Base-by-base conservation (phyloP, 2,888 invertebrate species). In the Mycogona germanica region DNA sequence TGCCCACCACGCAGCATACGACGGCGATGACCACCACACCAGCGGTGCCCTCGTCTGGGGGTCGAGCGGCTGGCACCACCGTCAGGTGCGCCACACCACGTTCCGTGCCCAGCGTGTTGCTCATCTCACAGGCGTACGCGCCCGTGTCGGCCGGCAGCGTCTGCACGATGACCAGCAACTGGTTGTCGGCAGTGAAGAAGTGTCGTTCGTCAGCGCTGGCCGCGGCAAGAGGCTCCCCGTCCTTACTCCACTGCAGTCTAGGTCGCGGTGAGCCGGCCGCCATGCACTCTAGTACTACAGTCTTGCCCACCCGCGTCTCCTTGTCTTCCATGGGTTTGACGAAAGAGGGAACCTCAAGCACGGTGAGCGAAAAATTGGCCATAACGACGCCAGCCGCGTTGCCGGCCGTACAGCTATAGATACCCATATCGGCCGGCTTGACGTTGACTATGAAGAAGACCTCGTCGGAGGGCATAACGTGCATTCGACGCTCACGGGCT, bases 371-470 rank as follows among this genome's bases (percentile, higher is more conserved):
- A 23, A 88, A 88, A 73, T 91, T 92, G 2, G 88, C 82, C 60
- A 82, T 79, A 37, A 89, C 83, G 51, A 79, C 78, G 0, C 95
- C 96, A 14, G 92, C 95, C 41, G 81, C 77, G 71, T 93, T 96
- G 64, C 81, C 80, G 0, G 95, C 96, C 6, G 84, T 89, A 71
- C 95, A 96, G 49, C 87, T 91, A 67, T 96, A 96, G 29, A 88
- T 76, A 0, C 96, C 96, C 72, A 86, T 84, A 66, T 96, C 96
- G 32, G 79, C 78, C 0, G 82, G 78, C 69, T 88, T 89, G 23
- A 88, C 87, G 71, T 88, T 82, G n/a, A 88, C 79, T 62, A 96
- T 95, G 66, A 91, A 88, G 68, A 93, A 88, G 1, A 85, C 81
- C 68, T 92, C 87, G 67, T 95, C 93, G 29, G 81, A 80, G 0